phyloP scores from a whole-genome alignment of 37 sponge, comb jelly and placozoan species.

The Haliclona indistincta region DNA sequence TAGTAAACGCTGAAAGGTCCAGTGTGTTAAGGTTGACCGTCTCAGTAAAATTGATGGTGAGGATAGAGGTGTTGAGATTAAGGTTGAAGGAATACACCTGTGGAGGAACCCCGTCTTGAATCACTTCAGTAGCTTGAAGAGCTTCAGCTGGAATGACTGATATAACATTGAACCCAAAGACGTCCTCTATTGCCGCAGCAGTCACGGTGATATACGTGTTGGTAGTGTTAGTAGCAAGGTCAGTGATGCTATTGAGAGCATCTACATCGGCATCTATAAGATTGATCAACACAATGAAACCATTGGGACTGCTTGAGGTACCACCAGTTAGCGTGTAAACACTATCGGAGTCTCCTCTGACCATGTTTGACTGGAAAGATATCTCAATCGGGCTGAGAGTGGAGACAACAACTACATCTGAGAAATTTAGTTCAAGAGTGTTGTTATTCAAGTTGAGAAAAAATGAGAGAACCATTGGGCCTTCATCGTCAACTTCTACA shows the following conservation, averaged over 20 bases:
- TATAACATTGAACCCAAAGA: constrained; percentile 61
- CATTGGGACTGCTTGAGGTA: constrained; percentile 30
- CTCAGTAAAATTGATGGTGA: constrained; percentile 71
- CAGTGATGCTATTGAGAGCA: constrained; percentile 65
- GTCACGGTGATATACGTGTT: constrained; percentile 82
- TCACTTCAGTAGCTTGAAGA: constrained; percentile 38
- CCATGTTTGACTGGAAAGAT: constrained; percentile 58
- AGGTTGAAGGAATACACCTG: constrained; percentile 34
- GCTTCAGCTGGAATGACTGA: constrained; percentile 54
- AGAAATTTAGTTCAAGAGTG: constrained; percentile 57
- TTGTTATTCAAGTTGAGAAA: constrained; percentile 60
- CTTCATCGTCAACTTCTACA: constrained; percentile 28
- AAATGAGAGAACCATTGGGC: constrained; percentile 58
- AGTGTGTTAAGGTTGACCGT: constrained; percentile 56
- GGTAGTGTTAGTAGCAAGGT: constrained; percentile 46
- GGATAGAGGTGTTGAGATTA: constrained; percentile 51
- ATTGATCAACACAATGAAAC: constrained; percentile 35
- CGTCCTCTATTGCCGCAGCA: constrained; percentile 53
- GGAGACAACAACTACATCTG: constrained; percentile 60
- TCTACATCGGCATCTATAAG: constrained; percentile 54
- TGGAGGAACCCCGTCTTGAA: constrained; percentile 50
- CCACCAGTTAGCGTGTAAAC: constrained; percentile 52
- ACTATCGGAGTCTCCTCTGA: constrained; percentile 3
- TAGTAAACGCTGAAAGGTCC: constrained; percentile 59
- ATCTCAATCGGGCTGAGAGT: constrained; percentile 39